Evolutionary conservation across 2,888 invertebrate species (phyloP).

Genomic region (Latheticus oryzae): DNA sequence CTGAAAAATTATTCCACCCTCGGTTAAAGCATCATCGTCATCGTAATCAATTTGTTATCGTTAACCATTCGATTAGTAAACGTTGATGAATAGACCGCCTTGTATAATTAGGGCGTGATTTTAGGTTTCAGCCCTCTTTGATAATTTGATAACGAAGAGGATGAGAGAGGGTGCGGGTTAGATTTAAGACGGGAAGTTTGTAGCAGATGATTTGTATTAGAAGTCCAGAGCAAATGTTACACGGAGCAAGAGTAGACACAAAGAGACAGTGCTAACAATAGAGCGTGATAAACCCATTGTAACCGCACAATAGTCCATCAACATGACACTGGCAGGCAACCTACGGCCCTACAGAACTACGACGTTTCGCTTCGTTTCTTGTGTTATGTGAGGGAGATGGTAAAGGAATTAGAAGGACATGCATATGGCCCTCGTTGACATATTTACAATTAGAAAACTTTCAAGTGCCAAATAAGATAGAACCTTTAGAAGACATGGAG

Average conservation of each 20-base stretch:
- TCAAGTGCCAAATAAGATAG: too few species aligned
- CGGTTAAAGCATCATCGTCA: too few species aligned
- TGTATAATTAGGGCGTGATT: conserved; percentile 36
- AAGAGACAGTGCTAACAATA: conserved; percentile 60
- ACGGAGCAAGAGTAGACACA: conserved; percentile 53
- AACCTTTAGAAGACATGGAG: too few species aligned
- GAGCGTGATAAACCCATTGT: conserved; percentile 64
- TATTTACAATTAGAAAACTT: too few species aligned
- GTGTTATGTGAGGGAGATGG: too few species aligned
- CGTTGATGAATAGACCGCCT: conserved; percentile 36
- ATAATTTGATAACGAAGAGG: conserved; percentile 40
- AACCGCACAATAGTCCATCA: conserved; percentile 64
- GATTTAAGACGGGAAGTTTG: conserved; percentile 44
- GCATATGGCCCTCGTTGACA: conserved; percentile 13
- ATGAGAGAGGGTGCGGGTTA: conserved; percentile 21
- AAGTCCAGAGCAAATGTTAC: conserved; percentile 57
- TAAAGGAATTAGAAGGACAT: conserved; percentile 30
- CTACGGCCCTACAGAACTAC: conserved; percentile 39
- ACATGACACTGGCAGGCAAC: conserved; percentile 60
- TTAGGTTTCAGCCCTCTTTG: conserved; percentile 40
- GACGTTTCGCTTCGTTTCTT: conserved; percentile 18
- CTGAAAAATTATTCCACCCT: too few species aligned
- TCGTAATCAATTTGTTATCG: conserved; percentile 37
- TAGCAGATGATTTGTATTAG: conserved; percentile 56
- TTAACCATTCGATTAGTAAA: conserved; percentile 37